Evolutionary conservation across 2,113 vertebrate genomes (phyloP), one percentile per base, ranked within the genome.

Genomic region (Sinocyclocheilus anshuiensis): DNA sequence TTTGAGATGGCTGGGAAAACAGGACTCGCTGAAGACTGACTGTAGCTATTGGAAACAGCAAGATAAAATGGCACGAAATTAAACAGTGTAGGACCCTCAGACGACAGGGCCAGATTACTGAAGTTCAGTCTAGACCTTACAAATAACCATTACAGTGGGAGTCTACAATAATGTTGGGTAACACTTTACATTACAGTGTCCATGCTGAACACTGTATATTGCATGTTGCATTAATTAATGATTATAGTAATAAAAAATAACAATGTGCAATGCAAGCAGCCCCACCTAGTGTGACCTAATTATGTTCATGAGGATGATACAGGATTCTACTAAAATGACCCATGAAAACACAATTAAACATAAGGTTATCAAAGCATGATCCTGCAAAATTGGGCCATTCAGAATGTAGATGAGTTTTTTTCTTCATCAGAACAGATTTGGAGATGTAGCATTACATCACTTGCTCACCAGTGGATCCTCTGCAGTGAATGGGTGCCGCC

Each of bases 1-100:
- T 75, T 75, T 89, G 89, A 48, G 90, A 92, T 87, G 87, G 89
- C 90, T 84, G 61, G 89, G 89, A 90, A 91, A 92, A 89, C 90
- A 90, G 90, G 76, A 55, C 72, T 75, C 72, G 87, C 89, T 75
- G 89, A 81, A 78, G 90, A 84, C 88, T 86, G 88, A 86, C 90
- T 89, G 78, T 90, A 83, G 39, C 59, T 77, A 42, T 65, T 33
- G 72, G 75, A 69, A 33, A 85, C 45, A 77, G 42, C 15, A 24
- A 88, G 65, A 81, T 77, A 63, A 78, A 83, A 76, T 65, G 26
- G 33, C 22, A 81, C 15, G 29, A 22, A 77, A 83, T 69, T 29
- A 75, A 65, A 76, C 57, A 82, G 9, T 0, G 10, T 45, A 36
- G 77, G 18, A 59, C 11, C 29, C 18, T 22, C 9, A 33, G 50